phyloP scores from a whole-genome alignment of 2,888 invertebrate species.

The Cistogaster globosa region DNA sequence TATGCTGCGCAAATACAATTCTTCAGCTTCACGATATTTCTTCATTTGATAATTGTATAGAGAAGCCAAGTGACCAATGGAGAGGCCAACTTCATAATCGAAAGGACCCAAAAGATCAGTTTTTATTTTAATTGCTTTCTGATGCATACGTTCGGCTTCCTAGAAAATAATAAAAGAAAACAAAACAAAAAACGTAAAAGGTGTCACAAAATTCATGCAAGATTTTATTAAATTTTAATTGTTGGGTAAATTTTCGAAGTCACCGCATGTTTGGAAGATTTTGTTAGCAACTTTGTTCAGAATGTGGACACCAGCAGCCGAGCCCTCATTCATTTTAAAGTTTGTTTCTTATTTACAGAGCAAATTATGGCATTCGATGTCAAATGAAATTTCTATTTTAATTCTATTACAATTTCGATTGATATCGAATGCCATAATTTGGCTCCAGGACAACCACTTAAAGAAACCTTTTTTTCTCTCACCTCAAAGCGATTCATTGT shows the following conservation, averaged over 20 bases:
- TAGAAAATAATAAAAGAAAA: constrained; percentile 77
- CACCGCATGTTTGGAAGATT: too few species aligned
- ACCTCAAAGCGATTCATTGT: constrained; percentile 94
- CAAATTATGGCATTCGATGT: too few species aligned
- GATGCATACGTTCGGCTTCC: constrained; percentile 96
- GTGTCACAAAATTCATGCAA: neutral
- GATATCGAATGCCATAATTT: too few species aligned
- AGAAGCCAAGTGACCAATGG: constrained; percentile 96
- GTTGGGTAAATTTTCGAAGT: neutral
- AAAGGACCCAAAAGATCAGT: constrained; percentile 92
- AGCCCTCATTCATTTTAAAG: too few species aligned
- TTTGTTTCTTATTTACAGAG: too few species aligned
- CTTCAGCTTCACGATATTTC: constrained; percentile 92
- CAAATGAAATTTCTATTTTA: too few species aligned
- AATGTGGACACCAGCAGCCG: too few species aligned
- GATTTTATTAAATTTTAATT: too few species aligned
- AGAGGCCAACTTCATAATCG: constrained; percentile 96
- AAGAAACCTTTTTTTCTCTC: constrained; percentile 68
- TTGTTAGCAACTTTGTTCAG: too few species aligned
- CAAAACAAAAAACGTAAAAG: neutral
- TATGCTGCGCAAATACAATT: constrained; percentile 93
- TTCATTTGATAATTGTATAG: constrained; percentile 98
- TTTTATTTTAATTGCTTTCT: constrained; percentile 96
- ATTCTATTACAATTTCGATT: too few species aligned
- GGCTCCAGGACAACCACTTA: too few species aligned